These are phyloP conservation scores for Ectemnius continuus DNA, from an alignment of 2,888 invertebrate species.

Conservation along the genomic window DNA sequence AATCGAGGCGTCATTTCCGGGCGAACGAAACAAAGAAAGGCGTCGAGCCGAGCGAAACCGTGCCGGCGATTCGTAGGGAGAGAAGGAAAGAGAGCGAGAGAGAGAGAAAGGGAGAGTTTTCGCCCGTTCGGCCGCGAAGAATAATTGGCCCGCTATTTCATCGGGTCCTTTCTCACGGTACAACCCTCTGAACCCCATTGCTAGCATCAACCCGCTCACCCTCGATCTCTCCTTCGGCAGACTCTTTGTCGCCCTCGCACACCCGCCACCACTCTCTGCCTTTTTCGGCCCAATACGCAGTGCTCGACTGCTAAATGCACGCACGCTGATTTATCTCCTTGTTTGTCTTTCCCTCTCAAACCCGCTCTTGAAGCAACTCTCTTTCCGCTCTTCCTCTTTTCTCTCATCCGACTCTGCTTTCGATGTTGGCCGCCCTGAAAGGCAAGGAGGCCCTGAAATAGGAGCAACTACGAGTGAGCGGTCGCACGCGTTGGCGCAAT, in stretches of 20 bases:
- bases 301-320: conserved; percentile 51
- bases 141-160: conserved; percentile 55
- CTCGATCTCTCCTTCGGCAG: conserved; percentile 1
- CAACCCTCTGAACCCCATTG: not conserved
- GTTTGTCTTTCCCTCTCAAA: not conserved
- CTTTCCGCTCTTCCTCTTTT: too few species aligned
- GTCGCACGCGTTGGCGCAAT: conserved; percentile 36
- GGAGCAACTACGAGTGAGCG: not conserved
- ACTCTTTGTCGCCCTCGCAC: not conserved
- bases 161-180: conserved; percentile 34
- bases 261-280: conserved; percentile 16
- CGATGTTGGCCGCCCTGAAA: too few species aligned
- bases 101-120: not conserved
- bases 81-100: too few species aligned
- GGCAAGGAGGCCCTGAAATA: too few species aligned
- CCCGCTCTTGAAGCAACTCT: too few species aligned
- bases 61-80: conserved; percentile 8
- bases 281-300: conserved; percentile 23
- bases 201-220: not conserved
- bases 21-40: conserved; percentile 60
- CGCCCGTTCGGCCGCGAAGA: conserved; percentile 41
- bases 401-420: too few species aligned
- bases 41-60: conserved; percentile 22
- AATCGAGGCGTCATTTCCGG: conserved; percentile 66
- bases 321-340: conserved; percentile 44